Conservation (phyloP, 2,888 invertebrate species). For the Apodemia mormo region DNA sequence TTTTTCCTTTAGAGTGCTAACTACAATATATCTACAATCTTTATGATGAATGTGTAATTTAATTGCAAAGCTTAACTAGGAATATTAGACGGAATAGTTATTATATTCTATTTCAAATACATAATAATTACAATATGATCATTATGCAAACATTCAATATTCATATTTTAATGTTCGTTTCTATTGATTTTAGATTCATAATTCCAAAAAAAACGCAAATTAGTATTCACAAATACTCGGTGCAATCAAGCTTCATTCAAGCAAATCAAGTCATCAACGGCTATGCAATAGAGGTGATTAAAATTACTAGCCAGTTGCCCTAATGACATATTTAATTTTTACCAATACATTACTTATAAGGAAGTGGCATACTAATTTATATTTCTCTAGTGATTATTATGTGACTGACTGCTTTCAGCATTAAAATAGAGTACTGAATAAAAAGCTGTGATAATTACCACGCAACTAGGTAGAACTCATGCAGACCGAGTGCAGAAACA, state of each 20-base stretch:
- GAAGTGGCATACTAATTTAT: neutral
- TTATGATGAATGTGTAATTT: too few species aligned
- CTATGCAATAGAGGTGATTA: conserved; percentile 5
- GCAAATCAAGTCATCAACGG: neutral
- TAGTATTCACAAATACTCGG: neutral
- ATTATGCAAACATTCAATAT: neutral
- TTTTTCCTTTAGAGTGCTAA: too few species aligned
- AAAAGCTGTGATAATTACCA: too few species aligned
- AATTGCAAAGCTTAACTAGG: too few species aligned
- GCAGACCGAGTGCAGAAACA: too few species aligned
- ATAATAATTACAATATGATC: neutral
- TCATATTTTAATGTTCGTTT: neutral
- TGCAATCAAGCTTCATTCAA: conserved; percentile 6
- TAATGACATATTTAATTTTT: neutral
- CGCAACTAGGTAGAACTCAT: too few species aligned
- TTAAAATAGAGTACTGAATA: too few species aligned
- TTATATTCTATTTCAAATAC: too few species aligned
- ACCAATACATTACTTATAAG: neutral
- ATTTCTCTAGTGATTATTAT: neutral
- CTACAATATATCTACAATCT: too few species aligned
- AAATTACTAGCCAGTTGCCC: neutral
- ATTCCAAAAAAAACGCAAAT: neutral
- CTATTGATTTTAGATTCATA: neutral
- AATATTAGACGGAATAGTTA: too few species aligned
- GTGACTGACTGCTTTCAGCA: too few species aligned